phyloP scores from a whole-genome alignment of 2,888 invertebrate genomes.

The Hirtodrosophila trivittata region DNA sequence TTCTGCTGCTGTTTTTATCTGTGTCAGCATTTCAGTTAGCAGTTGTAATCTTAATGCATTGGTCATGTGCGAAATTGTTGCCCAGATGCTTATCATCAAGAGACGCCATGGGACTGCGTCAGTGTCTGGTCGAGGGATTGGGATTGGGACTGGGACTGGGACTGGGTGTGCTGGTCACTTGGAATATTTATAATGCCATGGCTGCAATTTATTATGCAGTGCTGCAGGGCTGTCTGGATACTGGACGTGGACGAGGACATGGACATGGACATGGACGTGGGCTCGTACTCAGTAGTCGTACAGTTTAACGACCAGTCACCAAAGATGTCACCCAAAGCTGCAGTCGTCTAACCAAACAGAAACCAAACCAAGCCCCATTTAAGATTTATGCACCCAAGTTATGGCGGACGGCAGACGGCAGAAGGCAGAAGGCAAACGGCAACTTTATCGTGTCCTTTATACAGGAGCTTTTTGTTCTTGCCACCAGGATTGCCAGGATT shows the following conservation, averaged over 20 bases:
- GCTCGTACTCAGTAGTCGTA: constrained; percentile 3
- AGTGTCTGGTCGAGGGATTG: constrained; percentile 1
- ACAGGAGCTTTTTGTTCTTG: constrained; percentile 1
- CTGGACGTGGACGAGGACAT: constrained; percentile 20
- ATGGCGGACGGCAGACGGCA: constrained; percentile 44
- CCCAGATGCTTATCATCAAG: constrained; percentile 76
- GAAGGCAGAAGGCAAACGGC: constrained; percentile 45
- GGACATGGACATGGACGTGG: constrained; percentile 27
- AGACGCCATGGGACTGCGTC: constrained; percentile 40
- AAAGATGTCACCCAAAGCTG: constrained; percentile 76
- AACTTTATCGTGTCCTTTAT: constrained; percentile 66
- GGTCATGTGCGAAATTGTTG: constrained; percentile 81
- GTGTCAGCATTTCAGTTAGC: constrained; percentile 73
- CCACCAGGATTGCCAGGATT: constrained; percentile 38
- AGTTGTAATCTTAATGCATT: constrained; percentile 67
- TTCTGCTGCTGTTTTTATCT: constrained; percentile 37
- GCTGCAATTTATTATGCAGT: constrained; percentile 81
- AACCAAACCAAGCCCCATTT: constrained; percentile 29
- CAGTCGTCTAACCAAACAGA: constrained; percentile 30
- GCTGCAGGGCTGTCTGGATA: constrained; percentile 56
- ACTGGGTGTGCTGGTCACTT: constrained; percentile 19
- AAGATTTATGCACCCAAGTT: constrained; percentile 80
- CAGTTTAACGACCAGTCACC: constrained; percentile 59
- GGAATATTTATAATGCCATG: constrained; percentile 80
- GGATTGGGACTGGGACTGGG: no score